phyloP scores from a whole-genome alignment of 2,113 vertebrate species.

The Numida meleagris region DNA sequence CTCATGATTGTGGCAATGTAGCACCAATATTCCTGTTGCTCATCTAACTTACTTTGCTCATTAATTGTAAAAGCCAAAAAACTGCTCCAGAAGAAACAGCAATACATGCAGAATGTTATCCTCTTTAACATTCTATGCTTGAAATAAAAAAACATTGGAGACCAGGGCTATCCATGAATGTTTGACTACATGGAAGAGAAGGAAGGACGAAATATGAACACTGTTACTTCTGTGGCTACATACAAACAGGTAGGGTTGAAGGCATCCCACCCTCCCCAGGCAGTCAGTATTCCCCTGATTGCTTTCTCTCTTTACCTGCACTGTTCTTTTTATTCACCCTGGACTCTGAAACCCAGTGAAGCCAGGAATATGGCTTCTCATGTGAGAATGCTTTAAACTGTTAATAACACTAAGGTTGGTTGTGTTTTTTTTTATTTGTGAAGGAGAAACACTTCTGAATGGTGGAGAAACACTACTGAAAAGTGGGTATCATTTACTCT shows the following conservation, averaged over 20 bases:
- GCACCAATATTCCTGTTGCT: not conserved
- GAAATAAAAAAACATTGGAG: not conserved
- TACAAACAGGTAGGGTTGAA: not conserved
- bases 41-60: not conserved
- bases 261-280: not conserved
- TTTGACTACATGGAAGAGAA: not conserved
- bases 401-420: not conserved
- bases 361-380: rapidly evolving
- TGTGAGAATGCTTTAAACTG: not conserved
- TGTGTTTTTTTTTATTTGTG: not conserved
- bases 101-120: not conserved
- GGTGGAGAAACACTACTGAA: not conserved
- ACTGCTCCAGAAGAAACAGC: not conserved
- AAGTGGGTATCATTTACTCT: not conserved
- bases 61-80: conserved; percentile 16
- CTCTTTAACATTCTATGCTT: not conserved
- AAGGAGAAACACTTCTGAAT: not conserved
- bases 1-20: not conserved
- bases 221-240: not conserved
- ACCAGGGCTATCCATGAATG: not conserved
- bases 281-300: not conserved
- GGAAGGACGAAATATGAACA: not conserved
- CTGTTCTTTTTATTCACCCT: not conserved
- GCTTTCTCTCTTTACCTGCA: not conserved
- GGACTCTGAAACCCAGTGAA: not conserved